Evolutionary conservation across 2,797 vertebrate genomes (phyloP), one percentile per base, ranked within the genome.

Genomic region (Sphenodon punctatus): DNA sequence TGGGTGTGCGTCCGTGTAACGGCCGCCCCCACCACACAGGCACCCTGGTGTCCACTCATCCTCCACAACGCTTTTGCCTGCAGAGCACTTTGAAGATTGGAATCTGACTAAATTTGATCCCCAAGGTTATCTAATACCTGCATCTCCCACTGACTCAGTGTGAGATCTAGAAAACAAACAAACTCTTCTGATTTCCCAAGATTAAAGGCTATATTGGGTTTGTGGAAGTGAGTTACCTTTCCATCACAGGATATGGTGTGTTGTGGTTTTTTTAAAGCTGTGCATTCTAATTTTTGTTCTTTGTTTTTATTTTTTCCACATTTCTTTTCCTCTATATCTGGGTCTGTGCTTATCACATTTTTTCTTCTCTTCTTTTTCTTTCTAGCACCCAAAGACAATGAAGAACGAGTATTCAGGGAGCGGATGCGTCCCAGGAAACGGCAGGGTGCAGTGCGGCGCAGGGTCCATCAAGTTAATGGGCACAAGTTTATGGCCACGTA

Each of bases 401-500:
- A 98, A 89, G 98, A 98, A 70, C 97, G 97, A 0, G 98, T 99
- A 74, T 99, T 99, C 92, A 95, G 97, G 8, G 98, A 99, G 66
- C 96, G 98, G 49, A 97, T 98, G 97, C 97, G 97, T 56, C 98
- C 98, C 42, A 95, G 98, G 89, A 99, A 98, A 86, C 94, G 98
- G 2, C 98, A 99, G 90, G 98, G 98, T 1, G 98, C 98, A 0
- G 98, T 99, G 85, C 96, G 98, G 4, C 96, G 98, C 68, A 94
- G 98, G 90, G 98, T 99, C 41, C 98, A 99, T 82, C 98, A 99
- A 93, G 98, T 99, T 88, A 99, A 98, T 5, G 98, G 98, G 27
- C 98, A 99, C 96, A 99, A 99, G 95, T 99, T 99, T 86, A 99
- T 99, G 98, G 98, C 98, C 92, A 99, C 98, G 65, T 99, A 98